Evolutionary conservation across 2,888 invertebrate genomes (phyloP), one percentile per base, ranked within the genome.

Genomic region (Chloromyia formosa): DNA sequence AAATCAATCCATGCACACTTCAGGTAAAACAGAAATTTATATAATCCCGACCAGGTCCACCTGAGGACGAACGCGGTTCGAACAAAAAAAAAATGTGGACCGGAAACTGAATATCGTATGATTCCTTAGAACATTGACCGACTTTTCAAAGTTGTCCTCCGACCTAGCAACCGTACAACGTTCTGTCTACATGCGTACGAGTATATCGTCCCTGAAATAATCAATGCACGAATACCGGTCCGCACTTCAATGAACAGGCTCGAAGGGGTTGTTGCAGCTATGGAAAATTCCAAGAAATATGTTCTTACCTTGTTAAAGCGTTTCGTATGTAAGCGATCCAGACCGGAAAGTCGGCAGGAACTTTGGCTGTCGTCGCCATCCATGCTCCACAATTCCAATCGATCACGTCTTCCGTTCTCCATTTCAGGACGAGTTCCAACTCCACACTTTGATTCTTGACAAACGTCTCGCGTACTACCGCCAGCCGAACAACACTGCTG

Each of bases 281-380:
- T 22, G 49, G 61, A 61, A 61, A 45, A 66, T 66, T 35, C 2
- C 27, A 35, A 35, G 64, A 61, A 61, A 3, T 35, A 4, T 35
- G 16, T 20, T 40, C 84, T 78, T 78, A 85, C 85, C 84, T 86
- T 86, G 75, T 82, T 83, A 75, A 79, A 84, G 74, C 82, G 82
- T 74, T 82, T 83, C 73, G 80, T 79, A 5, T 78, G 62, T 69
- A 86, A 71, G n/a, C 84, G 83, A 42, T 81, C 80, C 53, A 84
- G 73, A 53, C 85, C 85, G 2, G 82, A 81, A 20, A 85, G 62
- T 42, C 75, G 81, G 66, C 84, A 84, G 20, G 81, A 77, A 3
- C 82, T 78, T 76, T 84, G 84, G 35, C 79, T 81, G 75, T 85
- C 85, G 75, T 85, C 85, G 20, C 82, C 82, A 60, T 77, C 77